phyloP scores from a whole-genome alignment of 2,888 invertebrate species.

The Tinea trinotella region DNA sequence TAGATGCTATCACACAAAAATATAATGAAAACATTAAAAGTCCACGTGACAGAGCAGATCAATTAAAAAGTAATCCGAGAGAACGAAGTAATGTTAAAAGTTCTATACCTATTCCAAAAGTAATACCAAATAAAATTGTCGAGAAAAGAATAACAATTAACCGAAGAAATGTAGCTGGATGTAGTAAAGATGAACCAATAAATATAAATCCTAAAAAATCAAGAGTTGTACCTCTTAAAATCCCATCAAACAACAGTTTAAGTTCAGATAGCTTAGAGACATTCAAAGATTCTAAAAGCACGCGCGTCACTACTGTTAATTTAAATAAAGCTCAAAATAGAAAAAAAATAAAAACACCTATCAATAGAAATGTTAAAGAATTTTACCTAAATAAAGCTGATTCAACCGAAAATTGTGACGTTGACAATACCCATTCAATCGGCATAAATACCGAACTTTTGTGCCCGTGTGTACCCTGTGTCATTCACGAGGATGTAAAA shows the following conservation, averaged over 20 bases:
- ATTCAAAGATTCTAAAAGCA: background rate
- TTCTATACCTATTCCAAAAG: conserved; percentile 45
- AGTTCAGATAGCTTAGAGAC: conserved; percentile 56
- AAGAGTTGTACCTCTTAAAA: conserved; percentile 25
- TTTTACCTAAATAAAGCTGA: background rate
- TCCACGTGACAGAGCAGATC: background rate
- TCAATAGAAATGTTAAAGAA: background rate
- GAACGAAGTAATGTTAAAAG: conserved; percentile 31
- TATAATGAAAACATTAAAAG: conserved; percentile 29
- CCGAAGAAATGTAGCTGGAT: conserved; percentile 19
- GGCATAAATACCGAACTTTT: conserved; percentile 55
- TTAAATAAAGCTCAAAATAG: background rate
- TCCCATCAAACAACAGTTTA: conserved; percentile 41
- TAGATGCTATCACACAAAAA: conserved; percentile 52
- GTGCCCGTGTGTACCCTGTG: conserved; percentile 51
- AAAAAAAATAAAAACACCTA: background rate
- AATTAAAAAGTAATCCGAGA: background rate
- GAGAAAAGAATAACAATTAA: conserved; percentile 23
- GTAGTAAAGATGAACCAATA: conserved; percentile 20
- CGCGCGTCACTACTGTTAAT: background rate
- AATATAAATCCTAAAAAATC: conserved; percentile 25
- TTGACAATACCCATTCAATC: conserved; percentile 40
- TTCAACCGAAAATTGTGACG: background rate
- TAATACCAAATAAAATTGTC: conserved; percentile 26
- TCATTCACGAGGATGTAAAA: conserved; percentile 39